phyloP scores from a whole-genome alignment of 2,113 vertebrate species.

The Odobenus rosmarus region DNA sequence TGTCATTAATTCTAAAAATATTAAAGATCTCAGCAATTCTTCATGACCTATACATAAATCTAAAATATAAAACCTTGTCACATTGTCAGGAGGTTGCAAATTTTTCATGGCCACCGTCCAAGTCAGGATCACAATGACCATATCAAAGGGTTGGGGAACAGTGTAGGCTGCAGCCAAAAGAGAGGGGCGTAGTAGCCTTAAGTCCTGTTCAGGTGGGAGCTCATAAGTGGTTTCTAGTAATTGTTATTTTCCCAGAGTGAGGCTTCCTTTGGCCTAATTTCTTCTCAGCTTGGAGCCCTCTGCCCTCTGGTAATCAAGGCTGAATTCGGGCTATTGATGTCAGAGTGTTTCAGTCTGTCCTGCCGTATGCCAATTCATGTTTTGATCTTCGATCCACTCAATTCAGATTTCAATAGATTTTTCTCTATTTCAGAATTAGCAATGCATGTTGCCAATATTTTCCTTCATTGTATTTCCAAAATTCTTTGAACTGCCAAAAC shows the following conservation, averaged over 20 bases:
- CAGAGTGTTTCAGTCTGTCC: background rate
- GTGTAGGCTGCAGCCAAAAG: background rate
- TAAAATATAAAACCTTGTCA: background rate
- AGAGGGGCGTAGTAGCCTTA: background rate
- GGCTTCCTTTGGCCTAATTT: background rate
- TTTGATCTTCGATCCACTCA: background rate
- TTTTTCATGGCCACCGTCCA: background rate
- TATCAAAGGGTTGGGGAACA: background rate
- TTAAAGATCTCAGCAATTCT: background rate
- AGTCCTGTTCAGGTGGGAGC: background rate
- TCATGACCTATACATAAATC: background rate
- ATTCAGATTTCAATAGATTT: background rate
- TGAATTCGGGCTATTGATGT: background rate
- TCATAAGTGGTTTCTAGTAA: background rate
- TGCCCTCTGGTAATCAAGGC: slow-evolving; percentile 28
- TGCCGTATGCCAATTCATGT: background rate
- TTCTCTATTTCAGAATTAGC: background rate
- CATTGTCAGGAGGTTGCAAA: background rate
- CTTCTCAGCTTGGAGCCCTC: background rate
- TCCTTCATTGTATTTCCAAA: background rate
- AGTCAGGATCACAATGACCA: background rate
- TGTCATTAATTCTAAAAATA: background rate
- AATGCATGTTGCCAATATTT: background rate
- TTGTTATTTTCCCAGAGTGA: background rate
- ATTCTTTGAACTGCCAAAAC: background rate